These are phyloP conservation scores for Knipowitschia caucasica DNA, from an alignment of 2,797 vertebrate genomes.

Conservation along the genomic window DNA sequence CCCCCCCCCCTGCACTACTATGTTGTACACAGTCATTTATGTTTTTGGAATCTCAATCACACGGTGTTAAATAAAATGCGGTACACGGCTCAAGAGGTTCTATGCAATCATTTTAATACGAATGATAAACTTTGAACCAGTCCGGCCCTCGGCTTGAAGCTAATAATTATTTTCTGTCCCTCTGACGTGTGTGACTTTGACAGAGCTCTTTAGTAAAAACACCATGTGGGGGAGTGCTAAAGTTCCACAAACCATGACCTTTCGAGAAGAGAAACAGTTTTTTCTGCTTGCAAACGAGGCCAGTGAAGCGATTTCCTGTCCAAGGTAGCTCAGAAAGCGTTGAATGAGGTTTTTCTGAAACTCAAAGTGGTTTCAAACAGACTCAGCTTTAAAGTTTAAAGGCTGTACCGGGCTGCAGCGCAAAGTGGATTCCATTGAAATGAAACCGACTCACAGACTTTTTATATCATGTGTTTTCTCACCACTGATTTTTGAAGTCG, in stretches of 20 bases:
- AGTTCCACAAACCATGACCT: constrained; percentile 14
- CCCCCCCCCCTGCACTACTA: too few relatives aligned
- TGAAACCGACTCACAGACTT: neutral
- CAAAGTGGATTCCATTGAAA: neutral
- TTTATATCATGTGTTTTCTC: too few relatives aligned
- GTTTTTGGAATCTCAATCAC: too few relatives aligned
- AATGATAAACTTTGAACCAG: too few relatives aligned
- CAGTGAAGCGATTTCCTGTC: constrained; percentile 35
- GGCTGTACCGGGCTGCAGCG: neutral
- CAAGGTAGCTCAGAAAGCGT: constrained; percentile 29
- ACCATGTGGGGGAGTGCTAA: neutral
- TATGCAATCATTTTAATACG: too few relatives aligned
- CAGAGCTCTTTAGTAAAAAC: neutral
- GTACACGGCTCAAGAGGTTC: too few relatives aligned
- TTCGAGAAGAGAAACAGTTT: constrained; percentile 16
- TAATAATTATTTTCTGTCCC: too few relatives aligned
- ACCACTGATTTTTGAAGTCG: too few relatives aligned
- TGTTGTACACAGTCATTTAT: too few relatives aligned
- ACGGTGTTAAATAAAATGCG: too few relatives aligned
- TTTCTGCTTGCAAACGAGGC: constrained; percentile 1
- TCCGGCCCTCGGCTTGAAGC: too few relatives aligned
- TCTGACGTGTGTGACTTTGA: too few relatives aligned
- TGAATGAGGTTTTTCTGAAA: constrained; percentile 5
- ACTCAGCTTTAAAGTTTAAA: constrained; percentile 15
- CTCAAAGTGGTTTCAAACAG: constrained; percentile 46